These are phyloP conservation scores for Pollenia griseotomentosa DNA, from an alignment of 2,888 invertebrate genomes.

Conservation along the genomic window DNA sequence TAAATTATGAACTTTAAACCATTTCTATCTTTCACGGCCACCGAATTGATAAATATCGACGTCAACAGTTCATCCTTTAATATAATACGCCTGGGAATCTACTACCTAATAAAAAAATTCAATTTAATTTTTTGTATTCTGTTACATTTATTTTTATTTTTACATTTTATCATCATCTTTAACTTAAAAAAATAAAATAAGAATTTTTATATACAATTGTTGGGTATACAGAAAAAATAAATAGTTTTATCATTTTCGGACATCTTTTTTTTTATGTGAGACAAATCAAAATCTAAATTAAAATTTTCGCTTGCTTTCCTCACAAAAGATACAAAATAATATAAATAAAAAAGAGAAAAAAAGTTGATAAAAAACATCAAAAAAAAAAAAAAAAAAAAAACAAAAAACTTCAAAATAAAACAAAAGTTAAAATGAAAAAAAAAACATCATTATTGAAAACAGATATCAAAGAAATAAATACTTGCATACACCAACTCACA, in stretches of 20 bases:
- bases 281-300: constrained; percentile 67
- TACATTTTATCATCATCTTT: constrained; percentile 46
- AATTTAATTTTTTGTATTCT: constrained; percentile 8
- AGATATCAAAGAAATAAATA: constrained; percentile 58
- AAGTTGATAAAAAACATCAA: constrained; percentile 20
- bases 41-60: not conserved
- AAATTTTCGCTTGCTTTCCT: constrained; percentile 68
- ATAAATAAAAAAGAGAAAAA: constrained; percentile 30
- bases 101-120: not conserved
- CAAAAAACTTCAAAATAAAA: constrained; percentile 41
- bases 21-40: too few species aligned
- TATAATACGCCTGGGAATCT: not conserved
- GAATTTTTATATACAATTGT: not conserved
- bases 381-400: constrained; percentile 30
- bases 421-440: constrained; percentile 21
- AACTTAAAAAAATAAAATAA: constrained; percentile 37
- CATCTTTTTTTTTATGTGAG: constrained; percentile 32
- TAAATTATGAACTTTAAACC: too few species aligned
- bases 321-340: constrained; percentile 51
- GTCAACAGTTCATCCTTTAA: not conserved
- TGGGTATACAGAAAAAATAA: constrained; percentile 5
- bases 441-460: constrained; percentile 65
- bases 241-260: constrained; percentile 52
- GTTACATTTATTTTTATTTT: not conserved
- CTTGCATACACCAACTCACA: constrained; percentile 4